A percentile compares a stretch with the other conserved stretches of the same genome.
Evolutionary conservation across 2,888 invertebrate species (phyloP).

Genomic region (Holacanthella duospinosa): DNA sequence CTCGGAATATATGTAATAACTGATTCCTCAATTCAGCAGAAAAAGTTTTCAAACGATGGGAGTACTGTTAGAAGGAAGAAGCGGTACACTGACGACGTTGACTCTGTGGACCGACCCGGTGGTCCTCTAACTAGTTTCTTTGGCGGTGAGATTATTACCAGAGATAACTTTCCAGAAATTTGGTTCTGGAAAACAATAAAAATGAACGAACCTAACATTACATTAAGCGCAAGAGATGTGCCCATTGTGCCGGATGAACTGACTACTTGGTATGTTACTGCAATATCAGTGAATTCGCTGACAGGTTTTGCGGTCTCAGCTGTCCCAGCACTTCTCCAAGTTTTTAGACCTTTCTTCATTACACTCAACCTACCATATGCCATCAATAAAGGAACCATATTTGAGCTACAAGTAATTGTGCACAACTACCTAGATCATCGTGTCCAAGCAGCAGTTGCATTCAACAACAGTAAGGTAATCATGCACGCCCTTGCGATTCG

Average conservation of each 20-base stretch:
- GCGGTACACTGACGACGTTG: neutral
- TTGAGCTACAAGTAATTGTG: slow-evolving; percentile 46
- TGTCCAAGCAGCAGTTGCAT: slow-evolving; percentile 42
- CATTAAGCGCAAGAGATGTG: neutral
- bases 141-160: neutral
- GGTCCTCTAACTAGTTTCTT: neutral
- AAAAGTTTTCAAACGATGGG: neutral
- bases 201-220: slow-evolving; percentile 45
- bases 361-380: slow-evolving; percentile 47
- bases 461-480: slow-evolving; percentile 41
- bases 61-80: neutral
- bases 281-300: slow-evolving; percentile 46
- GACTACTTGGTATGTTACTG: slow-evolving; percentile 48
- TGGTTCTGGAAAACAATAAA: slow-evolving; percentile 11
- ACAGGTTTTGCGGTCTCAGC: slow-evolving; percentile 46
- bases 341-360: slow-evolving; percentile 49
- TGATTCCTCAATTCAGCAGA: neutral
- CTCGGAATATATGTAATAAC: slow-evolving; percentile 6
- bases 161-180: slow-evolving; percentile 10
- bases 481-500: too few relatives aligned
- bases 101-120: neutral
- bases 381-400: slow-evolving; percentile 47
- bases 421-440: slow-evolving; percentile 47
- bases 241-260: slow-evolving; percentile 45
- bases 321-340: slow-evolving; percentile 42